phyloP scores from a whole-genome alignment of 2,113 vertebrate genomes.

The Machaerirhynchus nigripectus region DNA sequence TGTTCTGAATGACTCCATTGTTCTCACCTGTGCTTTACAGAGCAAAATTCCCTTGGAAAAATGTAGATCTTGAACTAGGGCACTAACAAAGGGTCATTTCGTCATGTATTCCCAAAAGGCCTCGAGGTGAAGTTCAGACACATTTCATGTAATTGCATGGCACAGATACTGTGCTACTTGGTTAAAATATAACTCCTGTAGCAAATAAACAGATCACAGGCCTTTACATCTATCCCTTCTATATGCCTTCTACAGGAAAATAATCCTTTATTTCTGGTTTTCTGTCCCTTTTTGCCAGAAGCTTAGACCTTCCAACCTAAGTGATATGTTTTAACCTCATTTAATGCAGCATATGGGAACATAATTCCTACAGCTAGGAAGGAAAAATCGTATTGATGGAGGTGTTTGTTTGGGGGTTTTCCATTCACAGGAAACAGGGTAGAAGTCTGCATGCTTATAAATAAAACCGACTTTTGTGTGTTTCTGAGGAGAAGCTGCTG shows the following conservation, averaged over 20 bases:
- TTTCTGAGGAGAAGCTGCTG: slow-evolving; percentile 22
- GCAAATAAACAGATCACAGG: not conserved
- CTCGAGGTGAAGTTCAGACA: not conserved
- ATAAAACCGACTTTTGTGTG: slow-evolving; percentile 20
- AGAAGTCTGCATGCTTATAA: slow-evolving; percentile 29
- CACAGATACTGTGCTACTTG: not conserved
- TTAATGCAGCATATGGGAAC: not conserved
- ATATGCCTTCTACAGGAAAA: not conserved
- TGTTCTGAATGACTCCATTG: not conserved
- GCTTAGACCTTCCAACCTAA: not conserved
- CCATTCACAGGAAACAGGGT: not conserved
- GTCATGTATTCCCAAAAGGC: not conserved
- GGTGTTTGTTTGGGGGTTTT: rapidly evolving
- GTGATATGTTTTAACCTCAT: not conserved
- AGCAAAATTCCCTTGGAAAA: not conserved
- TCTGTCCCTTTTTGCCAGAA: not conserved
- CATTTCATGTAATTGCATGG: not conserved
- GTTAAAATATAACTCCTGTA: not conserved
- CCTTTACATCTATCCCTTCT: not conserved
- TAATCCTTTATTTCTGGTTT: not conserved
- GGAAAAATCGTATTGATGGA: not conserved
- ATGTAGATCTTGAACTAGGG: not conserved
- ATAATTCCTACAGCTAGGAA: not conserved
- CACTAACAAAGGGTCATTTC: not conserved
- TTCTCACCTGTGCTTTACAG: not conserved